A percentile compares a stretch with the other conserved stretches of the same genome.
phyloP scores from a whole-genome alignment of 23 tunicate species.

The Halocynthia aurantium region DNA sequence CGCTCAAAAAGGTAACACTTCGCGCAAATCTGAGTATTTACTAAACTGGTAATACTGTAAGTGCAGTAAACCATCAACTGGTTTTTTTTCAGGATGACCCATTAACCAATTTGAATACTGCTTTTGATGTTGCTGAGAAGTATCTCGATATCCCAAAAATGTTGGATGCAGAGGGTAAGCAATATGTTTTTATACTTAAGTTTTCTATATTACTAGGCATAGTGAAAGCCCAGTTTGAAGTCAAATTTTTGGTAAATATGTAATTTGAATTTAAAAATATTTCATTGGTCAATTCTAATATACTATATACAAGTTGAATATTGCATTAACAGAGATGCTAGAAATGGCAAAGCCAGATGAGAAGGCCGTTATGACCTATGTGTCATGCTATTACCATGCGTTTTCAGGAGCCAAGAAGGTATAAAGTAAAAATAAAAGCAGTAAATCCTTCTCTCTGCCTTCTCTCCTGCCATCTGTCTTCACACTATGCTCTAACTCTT shows the following conservation, averaged over 20 bases:
- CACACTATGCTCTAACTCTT: not conserved
- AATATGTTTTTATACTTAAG: not conserved
- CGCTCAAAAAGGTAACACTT: constrained; percentile 68
- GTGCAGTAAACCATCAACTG: not conserved
- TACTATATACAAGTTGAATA: too few species aligned
- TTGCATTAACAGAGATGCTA: constrained; percentile 21
- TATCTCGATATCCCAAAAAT: constrained; percentile 98
- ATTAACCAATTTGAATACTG: constrained; percentile 86
- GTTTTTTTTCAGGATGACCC: constrained; percentile 85
- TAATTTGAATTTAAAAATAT: too few species aligned
- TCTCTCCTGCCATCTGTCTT: constrained; percentile 10
- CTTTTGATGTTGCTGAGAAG: constrained; percentile 98
- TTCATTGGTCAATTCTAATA: too few species aligned
- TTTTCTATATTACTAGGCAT: too few species aligned
- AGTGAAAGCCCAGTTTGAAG: too few species aligned
- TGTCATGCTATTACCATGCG: constrained; percentile 99
- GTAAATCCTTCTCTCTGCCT: not conserved
- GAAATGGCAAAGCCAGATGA: constrained; percentile 99
- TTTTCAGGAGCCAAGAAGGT: constrained; percentile 99
- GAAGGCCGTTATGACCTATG: constrained; percentile 98
- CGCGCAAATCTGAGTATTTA: not conserved
- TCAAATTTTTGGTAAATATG: too few species aligned
- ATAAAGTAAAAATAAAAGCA: not conserved
- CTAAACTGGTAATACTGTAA: not conserved
- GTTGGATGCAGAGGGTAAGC: constrained; percentile 99